Evolutionary conservation across 1,140 invertebrate genomes (phyloP).

Genomic region (Drosophila kohkoa): DNA sequence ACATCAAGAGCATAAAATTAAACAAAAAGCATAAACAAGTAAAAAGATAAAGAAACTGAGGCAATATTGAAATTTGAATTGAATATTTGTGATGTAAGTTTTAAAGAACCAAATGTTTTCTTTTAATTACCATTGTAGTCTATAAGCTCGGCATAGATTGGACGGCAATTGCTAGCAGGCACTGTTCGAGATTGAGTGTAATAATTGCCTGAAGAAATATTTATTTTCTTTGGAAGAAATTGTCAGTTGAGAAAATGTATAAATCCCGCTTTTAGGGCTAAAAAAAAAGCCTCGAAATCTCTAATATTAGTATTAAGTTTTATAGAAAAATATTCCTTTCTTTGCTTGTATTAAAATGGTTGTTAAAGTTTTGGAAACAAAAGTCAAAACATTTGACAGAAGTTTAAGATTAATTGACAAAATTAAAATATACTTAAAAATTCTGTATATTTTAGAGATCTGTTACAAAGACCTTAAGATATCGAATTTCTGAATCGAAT

Average conservation of each 20-base stretch:
- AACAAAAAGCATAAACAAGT: conserved; percentile 25
- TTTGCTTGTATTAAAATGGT: too few relatives aligned
- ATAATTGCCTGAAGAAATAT: background rate
- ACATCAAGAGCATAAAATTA: conserved; percentile 21
- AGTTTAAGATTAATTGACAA: too few relatives aligned
- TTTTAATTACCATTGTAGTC: conserved; percentile 27
- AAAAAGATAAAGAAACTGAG: conserved; percentile 51
- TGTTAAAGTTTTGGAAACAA: too few relatives aligned
- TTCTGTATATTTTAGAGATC: too few relatives aligned
- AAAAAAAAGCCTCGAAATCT: too few relatives aligned
- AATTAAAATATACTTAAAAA: too few relatives aligned
- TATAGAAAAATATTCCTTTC: too few relatives aligned
- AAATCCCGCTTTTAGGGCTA: background rate
- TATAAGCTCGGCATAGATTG: background rate
- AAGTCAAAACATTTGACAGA: too few relatives aligned
- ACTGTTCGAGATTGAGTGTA: background rate
- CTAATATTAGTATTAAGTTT: too few relatives aligned
- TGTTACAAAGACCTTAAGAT: too few relatives aligned
- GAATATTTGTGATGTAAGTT: conserved; percentile 72
- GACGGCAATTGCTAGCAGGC: background rate
- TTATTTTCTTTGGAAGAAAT: too few relatives aligned
- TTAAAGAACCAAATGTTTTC: conserved; percentile 7
- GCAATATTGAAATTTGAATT: conserved; percentile 64
- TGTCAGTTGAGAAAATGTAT: background rate
- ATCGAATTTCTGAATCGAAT: too few relatives aligned